Percentiles rank a stretch among this genome's conserved stretches.
Conservation (phyloP, 2,113 vertebrate genomes). For the Periophthalmus modestus region DNA sequence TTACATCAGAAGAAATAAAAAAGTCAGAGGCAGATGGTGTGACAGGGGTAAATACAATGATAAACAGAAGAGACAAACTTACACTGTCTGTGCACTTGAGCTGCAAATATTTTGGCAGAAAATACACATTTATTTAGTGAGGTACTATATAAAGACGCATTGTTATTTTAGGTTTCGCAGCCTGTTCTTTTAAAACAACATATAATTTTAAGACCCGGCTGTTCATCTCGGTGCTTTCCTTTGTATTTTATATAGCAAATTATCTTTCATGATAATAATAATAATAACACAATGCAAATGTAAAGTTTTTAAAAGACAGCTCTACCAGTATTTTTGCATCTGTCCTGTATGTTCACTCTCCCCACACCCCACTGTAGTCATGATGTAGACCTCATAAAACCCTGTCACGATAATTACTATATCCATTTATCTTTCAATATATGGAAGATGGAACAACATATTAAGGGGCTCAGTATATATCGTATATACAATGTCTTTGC, state of each 20-base stretch:
- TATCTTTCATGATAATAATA: no score
- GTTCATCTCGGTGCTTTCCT: not conserved
- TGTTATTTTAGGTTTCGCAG: conserved; percentile 10
- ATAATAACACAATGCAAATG: no score
- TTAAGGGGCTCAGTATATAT: no score
- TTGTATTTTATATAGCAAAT: not conserved
- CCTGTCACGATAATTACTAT: no score
- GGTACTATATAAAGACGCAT: conserved; percentile 10
- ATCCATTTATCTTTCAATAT: no score
- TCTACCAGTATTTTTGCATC: no score
- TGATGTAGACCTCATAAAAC: no score
- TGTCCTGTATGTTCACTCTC: no score
- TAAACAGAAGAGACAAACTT: not conserved
- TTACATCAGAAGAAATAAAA: not conserved
- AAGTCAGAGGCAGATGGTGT: not conserved
- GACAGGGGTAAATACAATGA: conserved; percentile 3
- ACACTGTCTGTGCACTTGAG: not conserved
- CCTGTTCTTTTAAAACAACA: conserved; percentile 5
- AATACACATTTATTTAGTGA: not conserved
- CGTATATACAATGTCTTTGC: no score
- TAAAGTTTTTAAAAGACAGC: no score
- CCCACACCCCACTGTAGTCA: no score
- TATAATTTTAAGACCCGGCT: conserved; percentile 13
- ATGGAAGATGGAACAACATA: no score
- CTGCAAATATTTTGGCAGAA: conserved; percentile 14